Percentiles rank a stretch among this genome's conserved stretches.
Evolutionary conservation across 2,113 vertebrate species (phyloP).

Genomic region (Naja naja): DNA sequence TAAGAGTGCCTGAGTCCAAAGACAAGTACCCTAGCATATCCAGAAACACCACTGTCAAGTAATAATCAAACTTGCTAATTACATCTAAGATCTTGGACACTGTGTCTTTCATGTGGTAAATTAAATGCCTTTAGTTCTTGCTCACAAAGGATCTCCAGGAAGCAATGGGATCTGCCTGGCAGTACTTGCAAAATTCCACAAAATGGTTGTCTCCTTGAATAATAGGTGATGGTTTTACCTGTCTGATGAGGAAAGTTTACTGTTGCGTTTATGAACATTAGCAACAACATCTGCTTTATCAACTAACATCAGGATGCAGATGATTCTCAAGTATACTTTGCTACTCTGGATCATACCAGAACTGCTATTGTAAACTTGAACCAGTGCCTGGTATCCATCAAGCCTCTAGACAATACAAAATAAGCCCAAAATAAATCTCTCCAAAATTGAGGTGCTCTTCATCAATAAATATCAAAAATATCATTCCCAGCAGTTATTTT

Average conservation of each 20-base stretch:
- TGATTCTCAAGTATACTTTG: background rate
- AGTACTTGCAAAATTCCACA: background rate
- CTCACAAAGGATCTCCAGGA: background rate
- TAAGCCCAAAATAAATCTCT: background rate
- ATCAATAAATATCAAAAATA: background rate
- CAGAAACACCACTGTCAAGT: background rate
- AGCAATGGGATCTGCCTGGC: background rate
- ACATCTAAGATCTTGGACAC: background rate
- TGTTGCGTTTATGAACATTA: background rate
- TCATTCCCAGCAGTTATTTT: background rate
- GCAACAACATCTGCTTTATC: background rate
- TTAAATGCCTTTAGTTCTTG: background rate
- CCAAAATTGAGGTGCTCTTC: background rate
- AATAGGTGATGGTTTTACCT: background rate
- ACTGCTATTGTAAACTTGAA: background rate
- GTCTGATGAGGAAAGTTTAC: background rate
- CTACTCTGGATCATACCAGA: background rate
- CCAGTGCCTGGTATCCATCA: background rate
- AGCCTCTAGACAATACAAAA: background rate
- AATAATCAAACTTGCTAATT: background rate
- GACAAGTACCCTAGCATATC: background rate
- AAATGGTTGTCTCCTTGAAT: background rate
- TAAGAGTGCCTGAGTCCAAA: background rate
- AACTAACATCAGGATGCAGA: background rate
- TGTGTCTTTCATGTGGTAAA: background rate